Percentiles rank a stretch among this genome's conserved stretches.
phyloP scores from a whole-genome alignment of 2,113 vertebrate genomes.

The Orcinus orca region DNA sequence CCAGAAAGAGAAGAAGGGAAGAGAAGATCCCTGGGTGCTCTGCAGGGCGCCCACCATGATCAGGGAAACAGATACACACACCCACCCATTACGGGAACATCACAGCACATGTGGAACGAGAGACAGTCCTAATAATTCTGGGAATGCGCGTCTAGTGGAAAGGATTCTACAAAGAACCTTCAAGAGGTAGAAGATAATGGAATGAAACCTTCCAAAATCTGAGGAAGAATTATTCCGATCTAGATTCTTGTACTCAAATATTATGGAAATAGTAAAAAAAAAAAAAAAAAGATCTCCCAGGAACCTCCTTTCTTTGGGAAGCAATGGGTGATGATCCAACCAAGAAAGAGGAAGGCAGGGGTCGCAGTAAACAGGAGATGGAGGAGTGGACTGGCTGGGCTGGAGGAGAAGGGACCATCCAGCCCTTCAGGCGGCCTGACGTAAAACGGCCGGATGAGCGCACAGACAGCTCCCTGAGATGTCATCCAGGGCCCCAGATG shows the following conservation, averaged over 20 bases:
- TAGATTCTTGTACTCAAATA: not conserved
- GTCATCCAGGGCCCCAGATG: rapidly evolving
- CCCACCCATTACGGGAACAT: too few species aligned
- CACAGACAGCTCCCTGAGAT: not conserved
- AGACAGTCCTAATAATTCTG: not conserved
- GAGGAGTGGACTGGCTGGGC: rapidly evolving
- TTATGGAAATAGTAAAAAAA: not conserved
- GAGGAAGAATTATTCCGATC: not conserved
- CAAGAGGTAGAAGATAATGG: not conserved
- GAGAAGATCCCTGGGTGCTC: not conserved
- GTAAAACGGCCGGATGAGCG: rapidly evolving
- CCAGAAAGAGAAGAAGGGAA: not conserved
- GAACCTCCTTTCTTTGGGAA: not conserved
- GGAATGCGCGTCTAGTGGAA: rapidly evolving
- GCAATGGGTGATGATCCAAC: not conserved
- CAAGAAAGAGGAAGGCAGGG: too few species aligned
- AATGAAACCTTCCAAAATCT: rapidly evolving
- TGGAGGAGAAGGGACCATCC: rapidly evolving
- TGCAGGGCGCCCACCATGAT: rapidly evolving
- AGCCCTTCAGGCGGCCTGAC: rapidly evolving
- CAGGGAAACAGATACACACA: rapidly evolving
- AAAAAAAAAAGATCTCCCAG: not conserved
- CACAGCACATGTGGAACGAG: not conserved
- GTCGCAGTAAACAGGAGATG: too few species aligned
- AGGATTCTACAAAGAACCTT: not conserved